Conservation (phyloP, 2,797 vertebrate genomes). For the Danio choprae region DNA sequence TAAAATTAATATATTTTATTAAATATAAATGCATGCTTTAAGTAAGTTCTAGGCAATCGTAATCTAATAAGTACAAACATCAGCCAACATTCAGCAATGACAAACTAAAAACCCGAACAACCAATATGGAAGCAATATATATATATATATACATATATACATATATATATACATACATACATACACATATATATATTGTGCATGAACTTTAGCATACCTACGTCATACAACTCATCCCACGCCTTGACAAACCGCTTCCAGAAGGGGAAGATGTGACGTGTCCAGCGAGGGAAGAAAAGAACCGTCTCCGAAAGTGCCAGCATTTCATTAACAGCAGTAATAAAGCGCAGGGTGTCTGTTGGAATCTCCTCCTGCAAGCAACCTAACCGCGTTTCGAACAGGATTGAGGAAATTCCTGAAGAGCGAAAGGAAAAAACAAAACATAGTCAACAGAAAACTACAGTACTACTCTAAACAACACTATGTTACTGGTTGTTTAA, state of each 20-base stretch:
- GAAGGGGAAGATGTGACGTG: conserved; percentile 71
- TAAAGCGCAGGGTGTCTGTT: conserved; percentile 74
- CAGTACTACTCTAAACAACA: neutral
- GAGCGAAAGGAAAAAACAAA: neutral
- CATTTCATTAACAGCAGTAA: conserved; percentile 73
- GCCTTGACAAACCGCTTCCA: conserved; percentile 79
- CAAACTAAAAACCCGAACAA: neutral
- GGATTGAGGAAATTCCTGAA: conserved; percentile 75
- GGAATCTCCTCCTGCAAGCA: conserved; percentile 80
- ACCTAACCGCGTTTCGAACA: conserved; percentile 80
- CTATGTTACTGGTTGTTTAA: neutral
- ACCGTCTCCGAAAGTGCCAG: conserved; percentile 70
- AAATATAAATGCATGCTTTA: too few species aligned
- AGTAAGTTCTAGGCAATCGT: too few species aligned
- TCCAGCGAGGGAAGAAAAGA: conserved; percentile 76
- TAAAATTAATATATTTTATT: too few species aligned
- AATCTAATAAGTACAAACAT: too few species aligned
- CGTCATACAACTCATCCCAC: conserved; percentile 78
- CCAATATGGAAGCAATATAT: neutral
- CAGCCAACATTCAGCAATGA: too few species aligned
- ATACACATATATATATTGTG: neutral
- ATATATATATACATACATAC: too few species aligned
- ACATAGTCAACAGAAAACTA: neutral
- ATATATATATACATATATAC: neutral
- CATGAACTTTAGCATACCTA: conserved; percentile 67